Base-by-base conservation (phyloP, 2,113 vertebrate genomes). In the Petromus typicus region DNA sequence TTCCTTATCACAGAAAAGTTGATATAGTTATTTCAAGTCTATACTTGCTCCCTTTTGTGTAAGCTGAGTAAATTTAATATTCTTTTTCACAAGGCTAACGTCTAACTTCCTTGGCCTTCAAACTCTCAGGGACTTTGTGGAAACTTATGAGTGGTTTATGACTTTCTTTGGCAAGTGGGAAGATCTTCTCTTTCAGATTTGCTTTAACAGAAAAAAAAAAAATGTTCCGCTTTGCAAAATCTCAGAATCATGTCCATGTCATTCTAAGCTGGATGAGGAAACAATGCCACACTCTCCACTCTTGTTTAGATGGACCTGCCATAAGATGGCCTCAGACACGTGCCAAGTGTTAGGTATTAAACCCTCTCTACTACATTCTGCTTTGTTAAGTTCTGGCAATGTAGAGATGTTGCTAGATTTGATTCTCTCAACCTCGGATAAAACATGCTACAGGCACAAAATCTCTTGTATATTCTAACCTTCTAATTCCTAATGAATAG, bases 1-100 rank as follows among this genome's bases (percentile, higher is more conserved):
- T 91, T 23, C 2, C 61, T 73, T 25, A 67, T 71, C 9, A 92
- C 71, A 85, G 69, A 81, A 87, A 83, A 81, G 3, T 73, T 87
- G 48, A 91, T 89, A 13, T 75, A 93, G 11, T 43, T 90, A 66
- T 93, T 94, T 92, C 10, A 86, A 7, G 7, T 14, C 86, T 43
- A 5, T 59, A 71, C 3, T 76, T 83, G 22, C 43, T 57, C 0
- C 16, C 7, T 71, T 87, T 84, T 37, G 32, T 17, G 34, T 54
- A 90, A 94, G 27, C 18, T n/a, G 45, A 88, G 56, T 88, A 22
- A 86, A 80, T 64, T 56, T 67, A 40, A n/a, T 9, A 34, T 81
- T 82, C 25, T 54, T 91, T 82, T 11, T 78, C 30, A 18, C 4
- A n/a, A 80, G 34, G 18, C 16, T 79, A n/a, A 1, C 1, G 34